Base-by-base conservation (phyloP, 1,140 invertebrate genomes). In the Pissodes strobi region DNA sequence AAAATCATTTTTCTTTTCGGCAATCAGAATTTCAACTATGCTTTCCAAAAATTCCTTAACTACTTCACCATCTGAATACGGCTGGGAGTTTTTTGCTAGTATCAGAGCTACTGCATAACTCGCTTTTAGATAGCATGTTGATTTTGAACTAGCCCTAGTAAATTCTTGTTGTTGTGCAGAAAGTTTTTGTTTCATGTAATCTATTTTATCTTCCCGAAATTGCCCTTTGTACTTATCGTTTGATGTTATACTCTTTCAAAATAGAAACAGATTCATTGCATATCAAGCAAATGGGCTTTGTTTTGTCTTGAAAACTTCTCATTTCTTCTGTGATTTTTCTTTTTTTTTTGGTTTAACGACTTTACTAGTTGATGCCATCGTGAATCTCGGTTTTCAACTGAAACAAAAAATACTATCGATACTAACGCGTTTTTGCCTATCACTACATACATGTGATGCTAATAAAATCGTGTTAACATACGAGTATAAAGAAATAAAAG, bases 1-100 rank as follows among this genome's bases (percentile, higher is more conserved):
- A 61, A 74, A 65, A 58, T 63, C 25, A 21, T n/a, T n/a, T 68
- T 69, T 61, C 34, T 66, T 67, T 72, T 70, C 71, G 62, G 74
- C 74, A 66, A 59, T 66, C 69, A 53, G 69, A 38, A 67, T 56
- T 65, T 77, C 62, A 34, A 49, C 69, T 41, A 69, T 67, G 43
- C 52, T 37, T 43, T 69, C 68, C 64, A 76, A 49, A 65, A 71
- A 77, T 61, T 70, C 61, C 69, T 76, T 77, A 27, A 75, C 48
- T 37, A 69, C 63, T 66, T 69, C 73, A 38, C 70, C 73, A 66
- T 77, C 74, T 41, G 70, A 48, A 66, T 74, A 74, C 46, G 69
- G 62, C 61, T 75, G 76, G 46, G 39, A 51, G 48, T 60, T 66
- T 71, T 74, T 72, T 65, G 70, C 71, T 53, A 74, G 69, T 58